Evolutionary conservation across 2,113 vertebrate species (phyloP), one percentile per base, ranked within the genome.

Genomic region (Perca schrenkii): DNA sequence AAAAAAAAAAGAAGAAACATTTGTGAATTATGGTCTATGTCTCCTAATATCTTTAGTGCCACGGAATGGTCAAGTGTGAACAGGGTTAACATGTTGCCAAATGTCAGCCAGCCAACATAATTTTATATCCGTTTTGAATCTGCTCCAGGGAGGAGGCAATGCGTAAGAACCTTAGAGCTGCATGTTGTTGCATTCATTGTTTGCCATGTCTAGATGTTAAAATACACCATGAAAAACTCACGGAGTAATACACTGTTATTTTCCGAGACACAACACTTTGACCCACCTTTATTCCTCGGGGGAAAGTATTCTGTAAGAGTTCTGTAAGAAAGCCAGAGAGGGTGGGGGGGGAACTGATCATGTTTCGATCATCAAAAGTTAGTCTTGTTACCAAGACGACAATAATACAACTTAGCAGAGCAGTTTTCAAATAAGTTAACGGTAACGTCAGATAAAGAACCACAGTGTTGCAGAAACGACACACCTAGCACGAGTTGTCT

Each of bases 281-380:
- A 90, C 89, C 52, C 53, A 92, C 91, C 85, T 85, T 88, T 90
- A 74, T 8, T 83, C 31, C 40, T 77, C 17, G 82, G 76, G 3
- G 70, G 72, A 25, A 75, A 69, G 54, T 72, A 85, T 19, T 79
- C 82, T 61, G 74, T 19, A 40, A 62, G 21, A 54, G 74, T 22
- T 36, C 89, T 91, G 82, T 12, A 87, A 74, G 13, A 74, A 69
- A 77, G 15, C 15, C 50, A 57, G 31, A 74, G 19, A 64, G 25
- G 6, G 28, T 0, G 8, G 6, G 25, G 6, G 28, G 1, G 8
- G 6, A 43, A 40, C 25, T n/a, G 25, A 68, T 53, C 25, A 75
- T 17, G 13, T 74, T 53, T 61, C 8, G 8, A 62, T 57, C 6
- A 54, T 40, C 8, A 43, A 52, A 43, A 36, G 15, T 21, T 25